These are phyloP conservation scores for Rhynchotus rufescens DNA, from an alignment of 2,797 vertebrate genomes.

Conservation along the genomic window DNA sequence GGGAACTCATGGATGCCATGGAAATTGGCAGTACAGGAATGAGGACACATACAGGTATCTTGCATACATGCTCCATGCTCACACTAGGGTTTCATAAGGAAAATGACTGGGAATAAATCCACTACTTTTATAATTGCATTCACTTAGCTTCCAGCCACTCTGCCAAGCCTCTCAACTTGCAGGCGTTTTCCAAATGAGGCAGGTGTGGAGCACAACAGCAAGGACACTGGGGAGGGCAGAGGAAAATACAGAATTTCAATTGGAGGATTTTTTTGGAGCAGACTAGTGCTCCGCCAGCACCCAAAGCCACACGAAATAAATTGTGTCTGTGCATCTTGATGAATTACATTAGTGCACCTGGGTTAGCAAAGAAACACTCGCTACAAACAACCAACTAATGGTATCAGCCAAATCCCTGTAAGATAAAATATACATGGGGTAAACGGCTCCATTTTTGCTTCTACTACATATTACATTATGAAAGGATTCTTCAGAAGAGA, in stretches of 20 bases:
- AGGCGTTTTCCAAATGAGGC: not conserved
- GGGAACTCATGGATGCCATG: fast-evolving
- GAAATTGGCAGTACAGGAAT: not conserved
- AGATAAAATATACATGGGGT: not conserved
- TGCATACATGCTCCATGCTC: not conserved
- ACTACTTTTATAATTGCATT: not conserved
- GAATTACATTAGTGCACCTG: not conserved
- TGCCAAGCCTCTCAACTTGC: not conserved
- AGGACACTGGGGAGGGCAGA: not conserved
- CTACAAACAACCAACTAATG: not conserved
- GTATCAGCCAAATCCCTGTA: not conserved
- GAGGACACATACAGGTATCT: fast-evolving
- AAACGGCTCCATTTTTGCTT: not conserved
- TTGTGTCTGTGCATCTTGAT: not conserved
- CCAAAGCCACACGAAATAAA: not conserved
- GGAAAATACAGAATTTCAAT: not conserved
- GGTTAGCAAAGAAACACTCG: not conserved
- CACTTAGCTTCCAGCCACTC: not conserved
- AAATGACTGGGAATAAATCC: not conserved
- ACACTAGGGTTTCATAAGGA: not conserved
- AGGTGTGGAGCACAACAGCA: not conserved
- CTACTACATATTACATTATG: not conserved
- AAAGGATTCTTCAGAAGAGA: constrained; percentile 28
- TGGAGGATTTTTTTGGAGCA: not conserved
- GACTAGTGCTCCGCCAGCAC: fast-evolving